Base-by-base conservation (phyloP, 2,797 vertebrate genomes). In the Eremophila alpestris region DNA sequence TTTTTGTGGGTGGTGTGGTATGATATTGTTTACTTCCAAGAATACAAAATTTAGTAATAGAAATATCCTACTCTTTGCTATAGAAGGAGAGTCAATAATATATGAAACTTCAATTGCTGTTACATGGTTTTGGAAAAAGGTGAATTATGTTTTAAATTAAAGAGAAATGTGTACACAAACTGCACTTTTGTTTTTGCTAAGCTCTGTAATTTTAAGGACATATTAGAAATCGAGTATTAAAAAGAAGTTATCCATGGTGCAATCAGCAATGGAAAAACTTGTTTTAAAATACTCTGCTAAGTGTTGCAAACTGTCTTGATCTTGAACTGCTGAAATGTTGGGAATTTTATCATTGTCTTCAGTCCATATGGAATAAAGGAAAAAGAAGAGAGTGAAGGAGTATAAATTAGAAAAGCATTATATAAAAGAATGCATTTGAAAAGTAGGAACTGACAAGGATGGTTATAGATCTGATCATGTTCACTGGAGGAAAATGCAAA, bases 391-490 rank as follows among this genome's bases (percentile, higher is more conserved):
- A 19, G 3, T 62, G 41, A 46, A 60, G 27, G 56, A 92, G 30
- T 45, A 73, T 32, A 87, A 81, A 68, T 26, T 75, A 41, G 41
- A 86, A 87, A 52, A 32, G 22, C 83, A 24, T 63, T 75, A 51
- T 54, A 74, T 88, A 91, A 94, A 90, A 79, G 13, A 83, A 87
- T 89, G 70, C 36, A 60, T 87, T 88, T 70, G n/a, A 83, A 90
- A 95, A 88, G 71, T 58, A 76, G 69, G 19, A 49, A 40, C 65
- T 96, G 60, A 64, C 73, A 93, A 77, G 58, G 60, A 67, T 94
- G 40, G 46, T 85, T 90, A 67, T 67, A 62, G 67, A 71, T 89
- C 24, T 67, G n/a, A 7, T 34, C 41, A 26, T 51, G 34, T 76
- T 93, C 69, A 86, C 29, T 68, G 49, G 36, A 95, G 24, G 24